phyloP scores from a whole-genome alignment of 2,113 vertebrate species.

The Passerina amoena region DNA sequence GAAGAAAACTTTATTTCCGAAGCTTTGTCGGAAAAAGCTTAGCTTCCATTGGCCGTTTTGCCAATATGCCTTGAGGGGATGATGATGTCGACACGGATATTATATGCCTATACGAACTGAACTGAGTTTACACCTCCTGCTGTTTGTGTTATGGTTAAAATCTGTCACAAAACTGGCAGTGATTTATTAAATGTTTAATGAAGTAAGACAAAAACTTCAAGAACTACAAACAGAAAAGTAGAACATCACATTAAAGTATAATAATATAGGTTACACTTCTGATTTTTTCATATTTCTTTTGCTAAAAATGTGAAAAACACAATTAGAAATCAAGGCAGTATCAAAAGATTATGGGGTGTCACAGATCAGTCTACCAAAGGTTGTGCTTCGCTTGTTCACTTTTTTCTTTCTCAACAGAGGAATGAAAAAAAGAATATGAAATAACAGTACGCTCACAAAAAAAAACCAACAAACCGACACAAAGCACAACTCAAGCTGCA shows the following conservation, averaged over 20 bases:
- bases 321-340: conserved; percentile 71
- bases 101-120: conserved; percentile 92
- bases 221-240: conserved; percentile 85
- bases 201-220: conserved; percentile 95
- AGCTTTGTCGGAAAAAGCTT: conserved; percentile 99
- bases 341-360: conserved; percentile 51
- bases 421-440: conserved; percentile 14
- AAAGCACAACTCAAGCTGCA: background rate
- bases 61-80: conserved; percentile 93
- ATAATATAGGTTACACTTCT: conserved; percentile 77
- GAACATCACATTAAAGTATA: conserved; percentile 80
- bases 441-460: background rate
- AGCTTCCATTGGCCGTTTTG: conserved; percentile 96
- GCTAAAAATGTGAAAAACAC: conserved; percentile 71
- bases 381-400: background rate
- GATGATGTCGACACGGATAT: conserved; percentile 92
- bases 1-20: conserved; percentile 99
- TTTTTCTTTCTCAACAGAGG: conserved; percentile 55
- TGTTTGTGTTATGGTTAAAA: conserved; percentile 97
- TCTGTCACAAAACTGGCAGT: conserved; percentile 98
- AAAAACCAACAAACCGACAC: background rate
- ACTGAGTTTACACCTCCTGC: conserved; percentile 92
- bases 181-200: conserved; percentile 99
- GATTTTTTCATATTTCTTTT: conserved; percentile 70
- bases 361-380: conserved; percentile 61